These are phyloP conservation scores for Ornithoptera alexandrae DNA, from an alignment of 2,888 invertebrate genomes.

Conservation along the genomic window DNA sequence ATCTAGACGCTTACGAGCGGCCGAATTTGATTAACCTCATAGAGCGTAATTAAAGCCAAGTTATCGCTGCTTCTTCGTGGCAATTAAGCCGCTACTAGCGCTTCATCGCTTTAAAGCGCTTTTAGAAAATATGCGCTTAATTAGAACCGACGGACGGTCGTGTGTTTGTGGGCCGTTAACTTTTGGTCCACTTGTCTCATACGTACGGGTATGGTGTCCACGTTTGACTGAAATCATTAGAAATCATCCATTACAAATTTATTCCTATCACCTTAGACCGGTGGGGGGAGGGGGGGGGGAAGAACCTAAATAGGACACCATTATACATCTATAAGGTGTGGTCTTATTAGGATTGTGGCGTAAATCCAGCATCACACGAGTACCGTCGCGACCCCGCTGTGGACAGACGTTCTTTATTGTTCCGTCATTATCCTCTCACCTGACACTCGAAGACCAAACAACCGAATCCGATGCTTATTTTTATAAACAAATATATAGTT, in stretches of 20 bases:
- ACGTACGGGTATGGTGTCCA: neutral
- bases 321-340: too few relatives aligned
- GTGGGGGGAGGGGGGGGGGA: rapidly evolving
- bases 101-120: slow-evolving; percentile 9
- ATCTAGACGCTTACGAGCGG: slow-evolving; percentile 35
- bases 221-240: neutral
- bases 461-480: too few relatives aligned
- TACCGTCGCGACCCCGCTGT: too few relatives aligned
- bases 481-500: too few relatives aligned
- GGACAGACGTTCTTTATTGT: too few relatives aligned
- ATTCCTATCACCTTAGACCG: neutral
- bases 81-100: slow-evolving; percentile 16
- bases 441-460: too few relatives aligned
- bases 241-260: neutral
- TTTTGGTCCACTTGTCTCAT: neutral
- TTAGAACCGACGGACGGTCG: slow-evolving; percentile 14
- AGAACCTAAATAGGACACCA: too few relatives aligned
- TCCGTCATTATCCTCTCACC: too few relatives aligned
- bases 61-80: slow-evolving; percentile 32
- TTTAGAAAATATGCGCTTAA: slow-evolving; percentile 19
- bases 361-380: too few relatives aligned
- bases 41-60: slow-evolving; percentile 40
- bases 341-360: too few relatives aligned
- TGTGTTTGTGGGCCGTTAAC: neutral
- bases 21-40: slow-evolving; percentile 40